A percentile compares a stretch with the other conserved stretches of the same genome.
Evolutionary conservation across 2,113 vertebrate species (phyloP).

Genomic region (Corvus cornix): DNA sequence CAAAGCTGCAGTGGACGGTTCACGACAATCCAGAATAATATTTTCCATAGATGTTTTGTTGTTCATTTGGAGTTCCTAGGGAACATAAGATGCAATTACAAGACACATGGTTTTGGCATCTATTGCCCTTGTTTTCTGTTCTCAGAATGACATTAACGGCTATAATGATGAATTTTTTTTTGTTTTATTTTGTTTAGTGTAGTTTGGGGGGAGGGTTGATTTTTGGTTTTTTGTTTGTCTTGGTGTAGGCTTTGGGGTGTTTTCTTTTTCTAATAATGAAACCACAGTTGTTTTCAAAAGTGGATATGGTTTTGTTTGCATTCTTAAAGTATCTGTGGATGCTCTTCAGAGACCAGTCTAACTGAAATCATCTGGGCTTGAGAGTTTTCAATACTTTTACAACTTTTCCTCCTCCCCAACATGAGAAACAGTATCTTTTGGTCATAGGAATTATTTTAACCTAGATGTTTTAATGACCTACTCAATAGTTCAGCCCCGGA

Average conservation of each 20-base stretch:
- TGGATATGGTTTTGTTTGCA: neutral
- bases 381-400: neutral
- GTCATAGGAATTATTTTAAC: neutral
- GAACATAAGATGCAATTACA: neutral
- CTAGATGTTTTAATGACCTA: neutral
- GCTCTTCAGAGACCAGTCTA: neutral
- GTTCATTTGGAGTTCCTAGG: neutral
- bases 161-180: neutral
- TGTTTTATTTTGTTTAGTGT: neutral
- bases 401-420: fast-evolving
- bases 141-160: neutral
- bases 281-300: neutral
- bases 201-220: neutral
- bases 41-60: neutral
- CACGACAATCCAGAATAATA: neutral
- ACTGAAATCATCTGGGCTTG: neutral
- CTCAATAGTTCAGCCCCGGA: neutral
- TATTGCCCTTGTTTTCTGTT: neutral
- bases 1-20: too few relatives aligned
- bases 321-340: neutral
- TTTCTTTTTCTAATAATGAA: neutral
- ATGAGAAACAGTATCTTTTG: neutral
- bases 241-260: fast-evolving
- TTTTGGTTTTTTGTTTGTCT: neutral
- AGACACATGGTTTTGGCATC: neutral